Evolutionary conservation across 2,113 vertebrate species (phyloP).

Genomic region (Trogon melanurus): DNA sequence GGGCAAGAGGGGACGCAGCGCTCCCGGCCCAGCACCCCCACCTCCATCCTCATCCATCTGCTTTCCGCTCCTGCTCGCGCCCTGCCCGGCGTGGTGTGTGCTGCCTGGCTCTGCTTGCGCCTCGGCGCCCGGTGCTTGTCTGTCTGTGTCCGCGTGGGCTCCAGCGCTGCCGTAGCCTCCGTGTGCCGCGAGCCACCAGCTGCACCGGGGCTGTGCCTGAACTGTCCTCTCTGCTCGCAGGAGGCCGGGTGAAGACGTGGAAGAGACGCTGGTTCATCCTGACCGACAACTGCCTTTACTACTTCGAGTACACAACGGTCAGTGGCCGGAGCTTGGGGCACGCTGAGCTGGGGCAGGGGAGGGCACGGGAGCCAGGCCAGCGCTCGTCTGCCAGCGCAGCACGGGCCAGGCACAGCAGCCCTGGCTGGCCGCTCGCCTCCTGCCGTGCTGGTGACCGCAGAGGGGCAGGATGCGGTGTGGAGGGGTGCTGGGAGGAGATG

Average conservation of each 20-base stretch:
- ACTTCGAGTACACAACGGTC: constrained; percentile 98
- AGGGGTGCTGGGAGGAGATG: background rate
- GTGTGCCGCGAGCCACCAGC: background rate
- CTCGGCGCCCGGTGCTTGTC: background rate
- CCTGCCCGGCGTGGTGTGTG: background rate
- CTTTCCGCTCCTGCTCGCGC: constrained; percentile 18
- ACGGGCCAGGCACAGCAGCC: rapidly evolving
- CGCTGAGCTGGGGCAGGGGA: background rate
- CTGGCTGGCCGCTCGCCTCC: background rate
- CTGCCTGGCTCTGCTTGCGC: constrained; percentile 64
- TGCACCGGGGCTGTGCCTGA: background rate
- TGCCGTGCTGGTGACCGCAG: rapidly evolving
- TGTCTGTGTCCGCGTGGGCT: background rate
- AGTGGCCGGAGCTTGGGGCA: constrained; percentile 20
- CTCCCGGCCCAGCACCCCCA: background rate
- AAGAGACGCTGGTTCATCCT: constrained; percentile 98
- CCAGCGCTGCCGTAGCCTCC: background rate
- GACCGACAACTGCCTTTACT: constrained; percentile 98
- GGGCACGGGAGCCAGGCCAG: rapidly evolving
- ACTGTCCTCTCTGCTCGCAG: constrained; percentile 73
- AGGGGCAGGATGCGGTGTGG: rapidly evolving
- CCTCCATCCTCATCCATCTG: constrained; percentile 8
- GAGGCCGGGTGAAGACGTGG: constrained; percentile 98
- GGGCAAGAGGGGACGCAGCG: background rate
- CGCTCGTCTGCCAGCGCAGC: background rate